Percentiles rank a stretch among this genome's conserved stretches.
Evolutionary conservation across 2,888 invertebrate species (phyloP).

Genomic region (Calliscelio sp.): DNA sequence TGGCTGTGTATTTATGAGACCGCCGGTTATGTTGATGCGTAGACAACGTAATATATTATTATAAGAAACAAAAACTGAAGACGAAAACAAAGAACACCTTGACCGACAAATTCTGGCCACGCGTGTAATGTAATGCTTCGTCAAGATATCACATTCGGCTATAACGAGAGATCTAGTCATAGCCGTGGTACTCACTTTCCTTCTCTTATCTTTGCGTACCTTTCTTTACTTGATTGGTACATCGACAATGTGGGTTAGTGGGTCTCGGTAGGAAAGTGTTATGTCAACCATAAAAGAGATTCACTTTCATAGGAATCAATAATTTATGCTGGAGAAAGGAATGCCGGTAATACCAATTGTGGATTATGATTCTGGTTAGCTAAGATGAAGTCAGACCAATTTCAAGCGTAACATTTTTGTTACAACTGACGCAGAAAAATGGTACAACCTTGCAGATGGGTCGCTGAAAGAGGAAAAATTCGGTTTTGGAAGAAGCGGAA

Average conservation of each 20-base stretch:
- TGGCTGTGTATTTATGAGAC: no score
- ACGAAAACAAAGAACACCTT: constrained; percentile 56
- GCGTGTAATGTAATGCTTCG: no score
- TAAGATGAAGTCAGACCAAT: constrained; percentile 38
- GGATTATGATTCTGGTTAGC: constrained; percentile 65
- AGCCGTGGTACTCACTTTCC: constrained; percentile 63
- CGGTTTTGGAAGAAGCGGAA: constrained; percentile 12
- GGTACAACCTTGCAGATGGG: constrained; percentile 22
- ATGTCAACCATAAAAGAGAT: constrained; percentile 81
- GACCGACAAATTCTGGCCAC: constrained; percentile 54
- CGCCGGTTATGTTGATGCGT: constrained; percentile 9
- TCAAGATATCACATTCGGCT: constrained; percentile 25
- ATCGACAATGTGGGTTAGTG: constrained; percentile 81
- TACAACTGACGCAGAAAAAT: constrained; percentile 26
- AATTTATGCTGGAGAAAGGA: constrained; percentile 72
- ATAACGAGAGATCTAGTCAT: constrained; percentile 26
- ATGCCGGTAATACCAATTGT: constrained; percentile 68
- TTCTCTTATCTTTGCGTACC: constrained; percentile 57
- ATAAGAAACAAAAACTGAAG: background rate
- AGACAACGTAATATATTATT: background rate
- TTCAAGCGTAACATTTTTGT: constrained; percentile 36
- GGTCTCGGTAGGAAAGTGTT: constrained; percentile 78
- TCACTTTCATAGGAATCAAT: constrained; percentile 81
- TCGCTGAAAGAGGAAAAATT: constrained; percentile 1
- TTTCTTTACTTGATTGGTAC: constrained; percentile 70